Conservation (phyloP, 35 echinoderm and acorn worm genomes). For the Antedon bifida region DNA sequence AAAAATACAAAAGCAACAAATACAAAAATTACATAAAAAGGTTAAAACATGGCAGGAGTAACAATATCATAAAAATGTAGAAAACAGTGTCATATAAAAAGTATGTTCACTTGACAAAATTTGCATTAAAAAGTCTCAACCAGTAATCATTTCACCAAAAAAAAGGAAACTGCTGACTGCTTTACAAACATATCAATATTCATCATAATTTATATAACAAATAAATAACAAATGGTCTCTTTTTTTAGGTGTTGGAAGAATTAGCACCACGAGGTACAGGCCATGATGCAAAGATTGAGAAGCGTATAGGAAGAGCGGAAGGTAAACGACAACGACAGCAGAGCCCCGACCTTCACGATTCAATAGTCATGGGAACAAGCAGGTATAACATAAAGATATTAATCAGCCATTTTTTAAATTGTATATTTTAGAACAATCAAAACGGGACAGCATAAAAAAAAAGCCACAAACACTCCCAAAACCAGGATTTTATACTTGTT, state of each 20-base stretch:
- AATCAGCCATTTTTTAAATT: not conserved
- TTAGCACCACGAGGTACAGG: constrained; percentile 63
- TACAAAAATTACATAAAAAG: no score
- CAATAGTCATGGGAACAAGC: constrained; percentile 40
- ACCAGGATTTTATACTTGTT: no score
- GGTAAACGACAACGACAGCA: constrained; percentile 24
- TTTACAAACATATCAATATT: no score
- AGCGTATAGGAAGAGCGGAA: constrained; percentile 19
- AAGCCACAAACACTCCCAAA: not conserved
- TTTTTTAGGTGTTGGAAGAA: constrained; percentile 59
- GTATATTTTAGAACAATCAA: not conserved
- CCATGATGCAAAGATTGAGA: constrained; percentile 73
- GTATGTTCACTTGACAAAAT: no score
- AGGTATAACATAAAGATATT: constrained; percentile 35
- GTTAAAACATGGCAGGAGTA: no score
- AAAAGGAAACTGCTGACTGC: no score
- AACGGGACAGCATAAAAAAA: not conserved
- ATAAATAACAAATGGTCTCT: no score
- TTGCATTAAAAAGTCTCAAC: no score
- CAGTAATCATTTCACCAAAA: not conserved
- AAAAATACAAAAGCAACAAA: no score
- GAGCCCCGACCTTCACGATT: constrained; percentile 51
- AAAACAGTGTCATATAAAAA: no score
- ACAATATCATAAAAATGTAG: no score
- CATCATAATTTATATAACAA: no score